Conservation (phyloP, 2,113 vertebrate species). For the Heterotilapia buettikoferi region DNA sequence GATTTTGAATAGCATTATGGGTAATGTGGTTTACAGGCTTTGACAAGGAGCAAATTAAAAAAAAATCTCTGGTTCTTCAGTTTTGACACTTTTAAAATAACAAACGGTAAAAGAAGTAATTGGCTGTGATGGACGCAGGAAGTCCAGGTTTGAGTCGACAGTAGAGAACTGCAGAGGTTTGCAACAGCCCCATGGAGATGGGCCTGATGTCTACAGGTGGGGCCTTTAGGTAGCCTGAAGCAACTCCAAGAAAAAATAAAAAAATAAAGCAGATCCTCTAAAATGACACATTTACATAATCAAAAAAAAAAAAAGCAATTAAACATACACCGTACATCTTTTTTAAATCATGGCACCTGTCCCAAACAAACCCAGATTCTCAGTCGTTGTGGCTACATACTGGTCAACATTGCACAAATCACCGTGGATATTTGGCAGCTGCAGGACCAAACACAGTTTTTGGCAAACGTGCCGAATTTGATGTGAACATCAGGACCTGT, state of each 20-base stretch:
- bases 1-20: background rate
- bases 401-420: background rate
- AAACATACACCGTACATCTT: background rate
- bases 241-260: background rate
- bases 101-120: background rate
- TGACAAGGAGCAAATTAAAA: background rate
- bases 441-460: background rate
- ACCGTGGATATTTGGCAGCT: constrained; percentile 30
- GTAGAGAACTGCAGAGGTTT: background rate
- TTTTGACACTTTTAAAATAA: background rate
- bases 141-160: background rate
- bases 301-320: background rate
- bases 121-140: background rate
- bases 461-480: background rate
- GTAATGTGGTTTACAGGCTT: background rate
- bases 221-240: background rate
- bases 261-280: constrained; percentile 21
- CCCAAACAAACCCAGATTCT: background rate
- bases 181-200: background rate
- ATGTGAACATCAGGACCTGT: background rate
- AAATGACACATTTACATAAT: constrained; percentile 4
- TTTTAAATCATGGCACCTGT: constrained; percentile 52
- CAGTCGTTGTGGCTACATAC: background rate
- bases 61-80: background rate
- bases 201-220: background rate